These are phyloP conservation scores for Thamnophis sirtalis DNA, from an alignment of 2,113 vertebrate genomes.

Conservation along the genomic window DNA sequence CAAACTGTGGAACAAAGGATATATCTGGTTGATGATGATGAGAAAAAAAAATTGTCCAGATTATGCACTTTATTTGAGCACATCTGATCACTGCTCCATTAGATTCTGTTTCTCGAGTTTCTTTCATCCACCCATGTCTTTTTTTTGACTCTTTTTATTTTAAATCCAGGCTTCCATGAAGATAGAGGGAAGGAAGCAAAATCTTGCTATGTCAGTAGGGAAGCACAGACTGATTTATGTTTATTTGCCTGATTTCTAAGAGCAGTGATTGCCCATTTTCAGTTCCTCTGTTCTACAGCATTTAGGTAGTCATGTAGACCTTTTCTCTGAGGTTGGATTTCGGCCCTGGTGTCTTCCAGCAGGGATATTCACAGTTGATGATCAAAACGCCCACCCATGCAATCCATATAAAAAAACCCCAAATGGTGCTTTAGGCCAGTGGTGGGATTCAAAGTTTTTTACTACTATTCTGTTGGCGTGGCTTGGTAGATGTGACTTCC, in stretches of 20 bases:
- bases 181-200: neutral
- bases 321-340: neutral
- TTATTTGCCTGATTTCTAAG: neutral
- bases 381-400: neutral
- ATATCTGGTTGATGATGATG: neutral
- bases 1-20: neutral
- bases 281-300: neutral
- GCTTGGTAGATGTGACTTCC: too few relatives aligned
- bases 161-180: neutral
- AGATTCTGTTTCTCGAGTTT: neutral
- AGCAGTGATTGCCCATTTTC: neutral
- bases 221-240: neutral
- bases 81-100: neutral
- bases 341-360: neutral
- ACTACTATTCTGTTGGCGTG: too few relatives aligned
- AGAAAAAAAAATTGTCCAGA: neutral
- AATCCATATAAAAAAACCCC: neutral
- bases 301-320: neutral
- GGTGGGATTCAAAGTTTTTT: too few relatives aligned
- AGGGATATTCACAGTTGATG: neutral
- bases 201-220: neutral
- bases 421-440: neutral
- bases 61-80: neutral
- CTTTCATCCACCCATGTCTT: neutral
- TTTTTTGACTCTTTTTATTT: neutral